Conservation (phyloP, 2,888 invertebrate genomes). For the Punctoribates punctum region DNA sequence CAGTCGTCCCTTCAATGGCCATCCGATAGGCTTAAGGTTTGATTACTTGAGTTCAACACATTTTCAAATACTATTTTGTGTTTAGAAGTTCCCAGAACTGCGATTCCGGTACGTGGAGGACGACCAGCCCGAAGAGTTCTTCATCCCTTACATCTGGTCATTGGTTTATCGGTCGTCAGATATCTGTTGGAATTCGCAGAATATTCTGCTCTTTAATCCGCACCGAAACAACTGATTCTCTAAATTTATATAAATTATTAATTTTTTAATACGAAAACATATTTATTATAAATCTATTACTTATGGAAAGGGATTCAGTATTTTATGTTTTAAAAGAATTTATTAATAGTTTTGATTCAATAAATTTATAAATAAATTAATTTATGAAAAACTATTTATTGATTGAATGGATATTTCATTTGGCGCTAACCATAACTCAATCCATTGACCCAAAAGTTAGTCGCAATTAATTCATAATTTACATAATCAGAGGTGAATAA, state of each 20-base stretch:
- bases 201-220: slow-evolving; percentile 53
- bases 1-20: slow-evolving; percentile 91
- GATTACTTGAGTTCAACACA: slow-evolving; percentile 43
- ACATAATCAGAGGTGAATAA: too few relatives aligned
- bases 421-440: too few relatives aligned
- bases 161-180: slow-evolving; percentile 65
- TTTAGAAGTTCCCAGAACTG: slow-evolving; percentile 94
- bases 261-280: background rate
- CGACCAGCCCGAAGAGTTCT: slow-evolving; percentile 90
- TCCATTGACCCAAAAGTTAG: too few relatives aligned
- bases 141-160: slow-evolving; percentile 98
- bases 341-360: too few relatives aligned
- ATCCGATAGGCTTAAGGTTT: slow-evolving; percentile 82
- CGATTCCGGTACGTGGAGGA: slow-evolving; percentile 99
- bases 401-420: too few relatives aligned
- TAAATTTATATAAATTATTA: background rate
- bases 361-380: too few relatives aligned
- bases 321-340: too few relatives aligned
- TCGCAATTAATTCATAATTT: too few relatives aligned
- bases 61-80: slow-evolving; percentile 46
- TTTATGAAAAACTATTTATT: too few relatives aligned
- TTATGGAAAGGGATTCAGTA: too few relatives aligned
- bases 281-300: too few relatives aligned
- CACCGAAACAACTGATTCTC: slow-evolving; percentile 46
- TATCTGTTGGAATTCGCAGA: slow-evolving; percentile 58